Evolutionary conservation across 2,113 vertebrate species (phyloP).

Genomic region (Cochlearius cochlearius): DNA sequence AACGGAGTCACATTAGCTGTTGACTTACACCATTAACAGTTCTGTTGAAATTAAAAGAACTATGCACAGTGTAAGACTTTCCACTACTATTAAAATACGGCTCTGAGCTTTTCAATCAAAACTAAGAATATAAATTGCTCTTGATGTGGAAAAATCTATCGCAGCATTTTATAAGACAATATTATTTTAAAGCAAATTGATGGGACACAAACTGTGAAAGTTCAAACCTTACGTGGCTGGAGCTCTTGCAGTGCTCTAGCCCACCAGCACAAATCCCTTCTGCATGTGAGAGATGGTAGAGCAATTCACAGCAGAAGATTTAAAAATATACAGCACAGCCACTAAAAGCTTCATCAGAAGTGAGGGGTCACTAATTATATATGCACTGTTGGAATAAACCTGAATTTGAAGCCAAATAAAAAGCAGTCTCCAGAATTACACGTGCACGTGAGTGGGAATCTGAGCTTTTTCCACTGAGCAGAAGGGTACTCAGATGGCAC

Average conservation of each 20-base stretch:
- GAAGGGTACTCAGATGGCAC: neutral
- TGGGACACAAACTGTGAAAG: neutral
- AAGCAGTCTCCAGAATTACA: neutral
- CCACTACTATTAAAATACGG: neutral
- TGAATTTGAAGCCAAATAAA: neutral
- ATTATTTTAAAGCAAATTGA: neutral
- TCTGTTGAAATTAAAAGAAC: neutral
- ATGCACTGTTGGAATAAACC: neutral
- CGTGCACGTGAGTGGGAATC: neutral
- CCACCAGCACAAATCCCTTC: neutral
- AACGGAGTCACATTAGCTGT: neutral
- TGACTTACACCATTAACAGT: neutral
- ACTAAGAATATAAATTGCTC: neutral
- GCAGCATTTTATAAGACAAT: neutral
- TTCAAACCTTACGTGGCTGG: rapidly evolving
- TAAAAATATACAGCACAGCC: neutral
- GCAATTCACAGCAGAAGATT: neutral
- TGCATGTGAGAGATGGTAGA: neutral
- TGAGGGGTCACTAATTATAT: neutral
- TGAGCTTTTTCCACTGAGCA: neutral
- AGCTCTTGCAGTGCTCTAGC: neutral
- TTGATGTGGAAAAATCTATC: neutral
- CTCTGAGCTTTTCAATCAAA: neutral
- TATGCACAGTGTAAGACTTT: neutral
- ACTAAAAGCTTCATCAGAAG: neutral